phyloP scores from a whole-genome alignment of 2,888 invertebrate species.

The Leucophenga montana region DNA sequence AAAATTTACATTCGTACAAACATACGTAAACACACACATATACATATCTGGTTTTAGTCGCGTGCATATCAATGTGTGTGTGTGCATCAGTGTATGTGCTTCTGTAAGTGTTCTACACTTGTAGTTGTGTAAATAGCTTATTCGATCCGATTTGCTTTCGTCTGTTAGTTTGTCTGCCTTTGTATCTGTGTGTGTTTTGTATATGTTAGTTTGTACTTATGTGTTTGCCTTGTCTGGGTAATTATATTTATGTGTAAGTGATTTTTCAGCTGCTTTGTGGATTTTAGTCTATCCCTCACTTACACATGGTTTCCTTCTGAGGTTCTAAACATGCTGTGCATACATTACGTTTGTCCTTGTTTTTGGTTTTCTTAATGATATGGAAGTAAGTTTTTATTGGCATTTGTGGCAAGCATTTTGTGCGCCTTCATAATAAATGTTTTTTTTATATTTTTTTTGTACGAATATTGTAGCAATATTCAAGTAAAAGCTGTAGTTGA shows the following conservation, averaged over 20 bases:
- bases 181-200: slow-evolving; percentile 14
- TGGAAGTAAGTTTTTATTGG: too few species aligned
- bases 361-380: too few species aligned
- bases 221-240: too few species aligned
- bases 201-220: slow-evolving; percentile 23
- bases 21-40: slow-evolving; percentile 1
- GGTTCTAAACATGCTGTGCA: too few species aligned
- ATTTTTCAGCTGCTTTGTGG: not conserved
- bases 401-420: too few species aligned
- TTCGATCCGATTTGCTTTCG: not conserved
- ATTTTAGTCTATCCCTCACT: not conserved
- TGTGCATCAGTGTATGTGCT: slow-evolving; percentile 12
- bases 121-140: slow-evolving; percentile 1
- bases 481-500: too few species aligned
- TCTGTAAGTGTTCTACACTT: not conserved
- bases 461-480: too few species aligned
- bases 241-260: too few species aligned
- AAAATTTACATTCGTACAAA: slow-evolving; percentile 1
- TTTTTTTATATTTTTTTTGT: too few species aligned
- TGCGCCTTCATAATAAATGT: too few species aligned
- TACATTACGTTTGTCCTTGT: too few species aligned
- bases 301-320: not conserved
- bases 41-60: too few species aligned
- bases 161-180: slow-evolving; percentile 20
- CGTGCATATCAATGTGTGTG: not conserved